Evolutionary conservation across 2,888 invertebrate genomes (phyloP).

Genomic region (Smittia aterrima): DNA sequence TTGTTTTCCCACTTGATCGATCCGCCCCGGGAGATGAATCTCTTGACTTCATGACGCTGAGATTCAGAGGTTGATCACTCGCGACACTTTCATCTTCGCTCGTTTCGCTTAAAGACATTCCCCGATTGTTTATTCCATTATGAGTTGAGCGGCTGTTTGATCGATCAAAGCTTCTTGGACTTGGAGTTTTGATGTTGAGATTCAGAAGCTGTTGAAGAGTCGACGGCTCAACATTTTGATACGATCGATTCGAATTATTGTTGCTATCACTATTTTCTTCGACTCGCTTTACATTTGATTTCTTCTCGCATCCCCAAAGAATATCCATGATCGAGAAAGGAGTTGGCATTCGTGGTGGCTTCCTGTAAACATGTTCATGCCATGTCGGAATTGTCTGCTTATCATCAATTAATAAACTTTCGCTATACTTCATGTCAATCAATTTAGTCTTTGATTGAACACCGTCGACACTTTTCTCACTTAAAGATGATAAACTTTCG

Average conservation of each 20-base stretch:
- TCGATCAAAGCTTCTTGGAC: conserved; percentile 7
- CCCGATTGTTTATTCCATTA: conserved; percentile 28
- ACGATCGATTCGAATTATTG: conserved; percentile 35
- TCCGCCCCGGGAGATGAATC: conserved; percentile 47
- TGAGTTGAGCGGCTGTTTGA: background rate
- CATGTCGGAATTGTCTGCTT: conserved; percentile 57
- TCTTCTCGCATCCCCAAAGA: conserved; percentile 55
- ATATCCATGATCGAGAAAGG: conserved; percentile 87
- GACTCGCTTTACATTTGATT: background rate
- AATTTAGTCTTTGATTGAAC: conserved; percentile 26
- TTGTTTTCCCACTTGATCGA: conserved; percentile 44
- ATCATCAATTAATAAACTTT: background rate
- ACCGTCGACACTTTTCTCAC: background rate
- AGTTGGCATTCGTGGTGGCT: conserved; percentile 77
- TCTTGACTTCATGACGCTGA: conserved; percentile 60
- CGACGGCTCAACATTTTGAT: conserved; percentile 40
- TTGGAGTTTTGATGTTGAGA: conserved; percentile 36
- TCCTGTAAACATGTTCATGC: conserved; percentile 88
- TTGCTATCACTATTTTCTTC: conserved; percentile 31
- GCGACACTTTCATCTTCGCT: conserved; percentile 53
- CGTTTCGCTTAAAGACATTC: conserved; percentile 52
- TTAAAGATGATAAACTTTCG: conserved; percentile 40
- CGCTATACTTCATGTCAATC: background rate
- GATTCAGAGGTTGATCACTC: conserved; percentile 60
- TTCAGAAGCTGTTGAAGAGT: conserved; percentile 39